Base-by-base conservation (phyloP, 2,888 invertebrate genomes). In the Polymixis lichenea region DNA sequence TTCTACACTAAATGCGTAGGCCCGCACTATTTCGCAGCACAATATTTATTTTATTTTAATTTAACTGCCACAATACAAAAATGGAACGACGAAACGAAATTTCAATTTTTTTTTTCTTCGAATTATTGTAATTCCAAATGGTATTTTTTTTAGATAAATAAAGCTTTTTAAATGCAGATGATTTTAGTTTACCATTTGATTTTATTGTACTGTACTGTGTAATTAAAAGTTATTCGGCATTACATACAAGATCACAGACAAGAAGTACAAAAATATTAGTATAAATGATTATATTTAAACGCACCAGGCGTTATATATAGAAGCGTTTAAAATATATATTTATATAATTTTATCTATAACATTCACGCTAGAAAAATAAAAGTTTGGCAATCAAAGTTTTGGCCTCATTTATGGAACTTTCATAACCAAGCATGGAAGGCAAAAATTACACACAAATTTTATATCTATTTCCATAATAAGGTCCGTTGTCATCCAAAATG, bases 191-290 rank as follows among this genome's bases (percentile, higher is more conserved):
- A 60, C 46, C 58, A 25, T 69, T 58, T 80, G 15, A 56, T 72
- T 62, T 64, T 5, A 71, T 72, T 82, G 82, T 82, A 84, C 72
- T 82, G 78, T 78, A 85, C 66, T 76, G 62, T 64, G 38, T 75
- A 66, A 65, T 85, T 72, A 78, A 78, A 85, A 81, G 28, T 76
- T 62, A 72, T 67, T 84, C 53, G 64, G 69, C 75, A 83, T 32
- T 84, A 81, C 77, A 85, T 80, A 82, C 72, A 88, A 87, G 83
- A 90, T 90, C 90, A 90, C 90, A 90, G 90, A 86, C 85, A 83
- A 83, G 83, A 87, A 87, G 84, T 89, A 90, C 77, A 87, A 87
- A 88, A 86, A 87, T 86, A 87, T 77, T 73, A 80, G 68, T 72
- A 72, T 67, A 56, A 81, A 80, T 64, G 61, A 75, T 84, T 77